Evolutionary conservation across 2,797 vertebrate genomes (phyloP), one percentile per base, ranked within the genome.

Genomic region (Enteromius radiatus): DNA sequence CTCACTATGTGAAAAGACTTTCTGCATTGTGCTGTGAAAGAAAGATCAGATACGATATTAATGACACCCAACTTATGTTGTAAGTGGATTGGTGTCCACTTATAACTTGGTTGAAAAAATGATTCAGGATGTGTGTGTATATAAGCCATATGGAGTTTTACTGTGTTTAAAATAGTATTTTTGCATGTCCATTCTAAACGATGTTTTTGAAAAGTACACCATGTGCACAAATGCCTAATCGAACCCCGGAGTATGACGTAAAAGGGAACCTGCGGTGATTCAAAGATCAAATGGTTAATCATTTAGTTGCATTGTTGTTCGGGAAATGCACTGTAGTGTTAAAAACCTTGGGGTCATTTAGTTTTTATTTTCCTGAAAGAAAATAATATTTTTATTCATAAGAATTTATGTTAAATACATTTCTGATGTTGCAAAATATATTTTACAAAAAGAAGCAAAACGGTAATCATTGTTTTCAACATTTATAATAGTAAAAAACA

Each of bases 21-120:
- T 65, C 21, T 70, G 80, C 10, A 3, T 54, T 67, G 10, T 31
- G 77, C 63, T 63, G 14, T 31, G 21, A 36, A 81, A 82, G 82
- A 89, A 86, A 87, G 85, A 78, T 71, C 61, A 77, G 80, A 91
- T 93, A 10, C 76, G 89, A 92, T 90, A 92, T 93, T 93, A 43
- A 94, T 91, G 89, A 71, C 78, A 45, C 83, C 61, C 82, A 89
- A 85, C 83, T 82, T 88, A 87, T 91, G 88, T 93, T 92, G 88
- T 92, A 90, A 92, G 84, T 87, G 84, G 64, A 84, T 91, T 84
- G 68, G 71, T 56, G 76, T 89, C 88, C 89, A 85, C 92, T 89
- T 90, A 91, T 83, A 21, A 36, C 1, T 14, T 21, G 23, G 17
- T n/a, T 38, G 31, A 64, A 43, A 49, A 49, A 71, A 19, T 3